phyloP scores from a whole-genome alignment of 2,113 vertebrate genomes.

The Apodemus speciosus region DNA sequence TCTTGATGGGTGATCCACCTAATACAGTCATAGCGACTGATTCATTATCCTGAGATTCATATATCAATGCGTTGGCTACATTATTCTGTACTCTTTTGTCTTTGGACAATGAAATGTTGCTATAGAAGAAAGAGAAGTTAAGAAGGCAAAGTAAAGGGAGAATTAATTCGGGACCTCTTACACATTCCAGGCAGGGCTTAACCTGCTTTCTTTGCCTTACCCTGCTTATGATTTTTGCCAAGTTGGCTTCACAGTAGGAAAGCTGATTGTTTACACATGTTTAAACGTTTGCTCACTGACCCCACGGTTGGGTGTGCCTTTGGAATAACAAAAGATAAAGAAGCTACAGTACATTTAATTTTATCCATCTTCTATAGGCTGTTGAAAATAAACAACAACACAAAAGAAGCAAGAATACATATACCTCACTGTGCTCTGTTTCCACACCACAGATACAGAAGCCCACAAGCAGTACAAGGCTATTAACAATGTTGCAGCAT shows the following conservation, averaged over 20 bases:
- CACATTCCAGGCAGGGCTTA: background rate
- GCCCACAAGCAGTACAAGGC: background rate
- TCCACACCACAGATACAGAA: background rate
- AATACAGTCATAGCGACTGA: background rate
- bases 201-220: constrained; percentile 40
- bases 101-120: background rate
- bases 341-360: background rate
- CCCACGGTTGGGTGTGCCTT: constrained; percentile 47
- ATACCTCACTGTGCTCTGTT: background rate
- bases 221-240: constrained; percentile 1
- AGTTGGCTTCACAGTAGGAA: constrained; percentile 22
- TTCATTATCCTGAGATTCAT: background rate
- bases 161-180: background rate
- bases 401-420: background rate
- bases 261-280: constrained; percentile 54
- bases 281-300: constrained; percentile 63
- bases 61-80: background rate
- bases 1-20: background rate
- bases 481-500: background rate
- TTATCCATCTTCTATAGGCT: constrained; percentile 14
- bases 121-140: background rate
- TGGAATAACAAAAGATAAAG: constrained; percentile 46
- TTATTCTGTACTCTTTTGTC: background rate
- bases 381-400: constrained; percentile 10
- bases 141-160: background rate